phyloP scores from a whole-genome alignment of 2,797 vertebrate species.

The Falco novaeseelandiae region DNA sequence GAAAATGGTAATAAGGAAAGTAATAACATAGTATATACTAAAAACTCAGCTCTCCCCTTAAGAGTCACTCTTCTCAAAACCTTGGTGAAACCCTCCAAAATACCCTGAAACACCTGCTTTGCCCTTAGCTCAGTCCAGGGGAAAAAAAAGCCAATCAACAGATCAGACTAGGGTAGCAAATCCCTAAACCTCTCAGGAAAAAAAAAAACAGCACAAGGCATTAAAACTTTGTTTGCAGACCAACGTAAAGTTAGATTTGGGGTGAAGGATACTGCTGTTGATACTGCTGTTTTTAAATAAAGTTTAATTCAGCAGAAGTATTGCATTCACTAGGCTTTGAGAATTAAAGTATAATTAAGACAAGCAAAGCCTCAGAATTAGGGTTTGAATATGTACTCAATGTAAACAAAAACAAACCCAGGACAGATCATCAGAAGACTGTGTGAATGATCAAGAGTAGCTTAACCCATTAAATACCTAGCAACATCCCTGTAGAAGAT shows the following conservation, averaged over 20 bases:
- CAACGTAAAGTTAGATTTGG: not conserved
- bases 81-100: accelerated
- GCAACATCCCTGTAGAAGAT: not conserved
- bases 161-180: not conserved
- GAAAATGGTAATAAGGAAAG: not conserved
- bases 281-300: not conserved
- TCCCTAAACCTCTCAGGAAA: not conserved
- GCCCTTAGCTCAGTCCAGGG: not conserved
- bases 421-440: not conserved
- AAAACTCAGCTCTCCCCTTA: not conserved
- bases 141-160: not conserved
- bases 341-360: not conserved
- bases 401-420: not conserved
- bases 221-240: not conserved
- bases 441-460: not conserved
- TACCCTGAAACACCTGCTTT: not conserved
- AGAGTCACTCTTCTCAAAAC: not conserved
- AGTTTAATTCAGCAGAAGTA: not conserved
- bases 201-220: not conserved
- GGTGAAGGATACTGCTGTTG: not conserved
- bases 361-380: not conserved
- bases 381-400: not conserved
- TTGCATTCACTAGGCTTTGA: not conserved
- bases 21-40: not conserved
- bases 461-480: not conserved